Evolutionary conservation across 2,797 vertebrate genomes (phyloP).

Genomic region (Pseudomugil tenellus): DNA sequence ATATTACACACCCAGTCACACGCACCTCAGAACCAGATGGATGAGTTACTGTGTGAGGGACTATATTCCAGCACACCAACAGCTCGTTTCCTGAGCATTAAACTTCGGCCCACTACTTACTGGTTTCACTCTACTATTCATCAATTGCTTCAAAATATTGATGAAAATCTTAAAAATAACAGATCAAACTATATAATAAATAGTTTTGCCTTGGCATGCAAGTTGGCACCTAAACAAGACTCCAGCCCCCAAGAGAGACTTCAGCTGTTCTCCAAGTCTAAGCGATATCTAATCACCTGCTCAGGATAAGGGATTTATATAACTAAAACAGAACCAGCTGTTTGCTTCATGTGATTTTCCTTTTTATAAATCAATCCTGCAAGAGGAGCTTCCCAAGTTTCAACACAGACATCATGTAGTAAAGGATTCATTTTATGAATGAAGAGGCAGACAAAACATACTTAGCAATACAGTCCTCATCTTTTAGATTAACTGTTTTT

Average conservation of each 20-base stretch:
- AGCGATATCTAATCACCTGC: slow-evolving; percentile 40
- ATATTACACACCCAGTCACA: no score
- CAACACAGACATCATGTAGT: slow-evolving; percentile 14
- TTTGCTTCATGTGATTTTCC: slow-evolving; percentile 23
- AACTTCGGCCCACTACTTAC: background rate
- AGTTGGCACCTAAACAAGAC: slow-evolving; percentile 44
- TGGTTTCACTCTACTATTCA: background rate
- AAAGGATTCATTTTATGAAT: slow-evolving; percentile 17
- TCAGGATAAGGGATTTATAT: slow-evolving; percentile 22
- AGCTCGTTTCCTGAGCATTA: background rate
- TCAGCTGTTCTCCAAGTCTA: slow-evolving; percentile 38
- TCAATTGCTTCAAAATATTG: background rate
- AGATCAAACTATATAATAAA: slow-evolving; percentile 13
- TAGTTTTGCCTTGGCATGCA: slow-evolving; percentile 29
- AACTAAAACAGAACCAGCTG: slow-evolving; percentile 24
- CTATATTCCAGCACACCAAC: background rate
- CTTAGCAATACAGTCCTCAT: background rate
- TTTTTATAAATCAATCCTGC: slow-evolving; percentile 25
- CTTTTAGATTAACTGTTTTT: background rate
- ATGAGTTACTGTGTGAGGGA: background rate
- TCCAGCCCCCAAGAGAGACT: slow-evolving; percentile 32
- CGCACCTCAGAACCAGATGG: background rate
- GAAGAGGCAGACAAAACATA: slow-evolving; percentile 9
- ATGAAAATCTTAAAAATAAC: background rate
- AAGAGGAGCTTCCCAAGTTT: slow-evolving; percentile 39